Evolutionary conservation across 2,797 vertebrate genomes (phyloP).

Genomic region (Notolabrus celidotus): DNA sequence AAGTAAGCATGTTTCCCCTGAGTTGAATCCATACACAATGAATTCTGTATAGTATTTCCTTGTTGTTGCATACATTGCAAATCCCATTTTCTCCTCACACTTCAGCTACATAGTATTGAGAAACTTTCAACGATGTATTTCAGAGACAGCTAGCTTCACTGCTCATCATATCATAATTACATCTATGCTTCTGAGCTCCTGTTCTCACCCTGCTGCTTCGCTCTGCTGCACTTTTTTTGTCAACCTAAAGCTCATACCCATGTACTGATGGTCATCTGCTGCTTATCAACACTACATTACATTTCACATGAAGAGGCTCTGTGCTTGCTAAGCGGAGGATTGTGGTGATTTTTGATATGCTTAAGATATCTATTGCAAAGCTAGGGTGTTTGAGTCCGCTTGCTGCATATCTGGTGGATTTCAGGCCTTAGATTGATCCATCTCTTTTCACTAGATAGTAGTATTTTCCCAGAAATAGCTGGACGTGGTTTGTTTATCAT

Average conservation of each 20-base stretch:
- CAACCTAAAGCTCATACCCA: conserved; percentile 22
- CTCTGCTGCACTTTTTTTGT: conserved; percentile 32
- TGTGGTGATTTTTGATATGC: conserved; percentile 14
- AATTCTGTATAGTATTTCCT: too few species aligned
- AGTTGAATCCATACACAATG: not conserved
- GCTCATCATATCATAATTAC: conserved; percentile 53
- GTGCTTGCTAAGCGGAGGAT: not conserved
- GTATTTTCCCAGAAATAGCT: not conserved
- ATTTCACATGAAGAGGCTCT: conserved; percentile 17
- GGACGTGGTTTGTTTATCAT: conserved; percentile 27
- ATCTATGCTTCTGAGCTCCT: conserved; percentile 43
- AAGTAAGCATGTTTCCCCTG: not conserved
- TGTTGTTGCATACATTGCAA: not conserved
- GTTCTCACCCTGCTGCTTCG: conserved; percentile 7
- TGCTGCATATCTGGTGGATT: conserved; percentile 30
- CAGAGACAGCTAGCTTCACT: conserved; percentile 35
- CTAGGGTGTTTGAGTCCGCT: conserved; percentile 2
- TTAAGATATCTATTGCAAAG: conserved; percentile 18
- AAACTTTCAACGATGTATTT: conserved; percentile 20
- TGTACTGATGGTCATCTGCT: conserved; percentile 41
- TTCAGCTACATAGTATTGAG: not conserved
- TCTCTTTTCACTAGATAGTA: conserved; percentile 1
- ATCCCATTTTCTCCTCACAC: conserved; percentile 3
- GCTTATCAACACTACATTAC: conserved; percentile 29
- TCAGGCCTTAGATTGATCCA: conserved; percentile 15